phyloP scores from a whole-genome alignment of 2,113 vertebrate species.

The Varanus salvator region DNA sequence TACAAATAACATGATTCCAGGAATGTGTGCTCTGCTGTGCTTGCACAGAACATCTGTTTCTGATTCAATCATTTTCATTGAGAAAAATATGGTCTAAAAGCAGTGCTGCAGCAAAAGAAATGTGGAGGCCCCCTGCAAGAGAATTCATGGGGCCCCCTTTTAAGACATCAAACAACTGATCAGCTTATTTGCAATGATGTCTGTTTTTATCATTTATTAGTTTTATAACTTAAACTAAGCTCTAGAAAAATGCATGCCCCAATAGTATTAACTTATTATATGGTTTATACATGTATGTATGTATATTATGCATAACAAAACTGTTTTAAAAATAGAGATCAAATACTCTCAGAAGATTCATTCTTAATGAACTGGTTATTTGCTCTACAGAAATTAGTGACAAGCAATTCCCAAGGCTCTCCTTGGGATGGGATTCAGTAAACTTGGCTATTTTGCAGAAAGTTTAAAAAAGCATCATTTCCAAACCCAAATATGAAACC shows the following conservation, averaged over 20 bases:
- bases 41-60: conserved; percentile 54
- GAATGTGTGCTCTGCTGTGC: conserved; percentile 27
- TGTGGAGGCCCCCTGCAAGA: conserved; percentile 8
- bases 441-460: neutral
- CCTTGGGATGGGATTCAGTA: neutral
- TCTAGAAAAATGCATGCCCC: neutral
- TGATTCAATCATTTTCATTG: conserved; percentile 44
- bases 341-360: neutral
- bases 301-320: neutral
- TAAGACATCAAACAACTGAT: conserved; percentile 7
- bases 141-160: conserved; percentile 9
- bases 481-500: neutral
- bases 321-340: neutral
- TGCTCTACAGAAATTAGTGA: neutral
- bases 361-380: neutral
- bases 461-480: neutral
- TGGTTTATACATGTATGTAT: neutral
- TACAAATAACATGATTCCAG: conserved; percentile 24
- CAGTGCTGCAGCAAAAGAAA: conserved; percentile 7
- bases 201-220: conserved; percentile 11
- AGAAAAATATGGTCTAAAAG: conserved; percentile 58
- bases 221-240: neutral
- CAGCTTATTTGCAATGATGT: conserved; percentile 7
- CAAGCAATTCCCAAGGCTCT: neutral
- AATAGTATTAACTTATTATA: neutral